Evolutionary conservation across 2,797 vertebrate species (phyloP).

Genomic region (Gallinago solitaria): DNA sequence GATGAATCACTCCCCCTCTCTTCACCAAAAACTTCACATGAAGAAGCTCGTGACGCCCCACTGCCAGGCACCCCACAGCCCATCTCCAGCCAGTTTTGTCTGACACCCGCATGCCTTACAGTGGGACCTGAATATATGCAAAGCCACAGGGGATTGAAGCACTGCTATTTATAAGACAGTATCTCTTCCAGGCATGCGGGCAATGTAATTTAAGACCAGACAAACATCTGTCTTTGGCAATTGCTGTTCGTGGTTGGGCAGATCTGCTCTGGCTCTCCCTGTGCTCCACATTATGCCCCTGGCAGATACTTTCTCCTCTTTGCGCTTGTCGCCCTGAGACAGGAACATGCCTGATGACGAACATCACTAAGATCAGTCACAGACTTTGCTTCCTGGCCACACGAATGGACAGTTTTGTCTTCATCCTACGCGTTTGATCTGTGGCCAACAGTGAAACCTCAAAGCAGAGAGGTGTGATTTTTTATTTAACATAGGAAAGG

Average conservation of each 20-base stretch:
- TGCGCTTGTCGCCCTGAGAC: neutral
- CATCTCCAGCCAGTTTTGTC: neutral
- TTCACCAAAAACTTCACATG: neutral
- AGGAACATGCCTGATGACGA: neutral
- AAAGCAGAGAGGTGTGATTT: neutral
- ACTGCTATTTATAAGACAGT: neutral
- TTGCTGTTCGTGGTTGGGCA: neutral
- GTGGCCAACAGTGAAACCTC: neutral
- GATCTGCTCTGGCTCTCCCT: neutral
- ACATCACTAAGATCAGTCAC: neutral
- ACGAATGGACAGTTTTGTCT: neutral
- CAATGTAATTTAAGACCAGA: constrained; percentile 23
- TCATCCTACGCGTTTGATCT: neutral
- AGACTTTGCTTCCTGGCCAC: neutral
- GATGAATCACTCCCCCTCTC: neutral
- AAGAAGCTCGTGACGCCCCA: neutral
- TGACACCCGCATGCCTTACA: accelerated
- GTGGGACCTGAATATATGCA: neutral
- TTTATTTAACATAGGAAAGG: neutral
- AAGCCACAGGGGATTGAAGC: neutral
- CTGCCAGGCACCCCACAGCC: neutral
- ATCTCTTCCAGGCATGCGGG: neutral
- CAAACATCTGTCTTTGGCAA: neutral
- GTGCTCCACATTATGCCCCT: neutral
- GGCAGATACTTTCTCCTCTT: neutral